These are phyloP conservation scores for Trididemnum clinides DNA, from an alignment of 23 tunicate genomes.

Conservation along the genomic window DNA sequence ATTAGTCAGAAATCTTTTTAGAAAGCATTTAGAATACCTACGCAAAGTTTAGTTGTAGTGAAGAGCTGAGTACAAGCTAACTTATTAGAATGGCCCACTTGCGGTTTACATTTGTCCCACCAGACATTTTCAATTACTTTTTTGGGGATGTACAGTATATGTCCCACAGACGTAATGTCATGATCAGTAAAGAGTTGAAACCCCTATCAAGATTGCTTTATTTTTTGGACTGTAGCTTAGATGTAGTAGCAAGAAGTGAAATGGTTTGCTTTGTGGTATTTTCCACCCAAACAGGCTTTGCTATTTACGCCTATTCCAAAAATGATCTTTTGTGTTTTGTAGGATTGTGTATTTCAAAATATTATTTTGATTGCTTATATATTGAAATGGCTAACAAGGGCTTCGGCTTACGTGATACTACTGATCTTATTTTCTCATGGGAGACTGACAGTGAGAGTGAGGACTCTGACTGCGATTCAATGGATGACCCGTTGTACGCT, in stretches of 20 bases:
- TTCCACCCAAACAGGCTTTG: slow-evolving; percentile 15
- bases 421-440: slow-evolving; percentile 17
- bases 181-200: slow-evolving; percentile 13
- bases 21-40: slow-evolving; percentile 16
- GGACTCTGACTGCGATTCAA: slow-evolving; percentile 16
- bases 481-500: slow-evolving; percentile 11
- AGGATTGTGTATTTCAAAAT: slow-evolving; percentile 15
- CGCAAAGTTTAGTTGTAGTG: slow-evolving; percentile 17
- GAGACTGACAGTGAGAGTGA: slow-evolving; percentile 30
- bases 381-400: slow-evolving; percentile 15
- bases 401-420: slow-evolving; percentile 15
- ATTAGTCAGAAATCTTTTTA: slow-evolving; percentile 11
- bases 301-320: slow-evolving; percentile 16
- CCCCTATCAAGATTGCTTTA: slow-evolving; percentile 16
- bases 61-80: slow-evolving; percentile 13
- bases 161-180: slow-evolving; percentile 19
- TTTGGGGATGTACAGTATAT: slow-evolving; percentile 14
- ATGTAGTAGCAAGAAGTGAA: slow-evolving; percentile 20
- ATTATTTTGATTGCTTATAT: slow-evolving; percentile 17
- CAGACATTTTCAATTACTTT: slow-evolving; percentile 15
- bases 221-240: slow-evolving; percentile 19
- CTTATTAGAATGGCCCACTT: slow-evolving; percentile 21
- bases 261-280: slow-evolving; percentile 16
- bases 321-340: slow-evolving; percentile 15
- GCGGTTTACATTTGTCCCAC: slow-evolving; percentile 23